A percentile compares a stretch with the other conserved stretches of the same genome.
These are phyloP conservation scores for Melieria picta DNA, from an alignment of 2,888 invertebrate genomes.

Conservation along the genomic window DNA sequence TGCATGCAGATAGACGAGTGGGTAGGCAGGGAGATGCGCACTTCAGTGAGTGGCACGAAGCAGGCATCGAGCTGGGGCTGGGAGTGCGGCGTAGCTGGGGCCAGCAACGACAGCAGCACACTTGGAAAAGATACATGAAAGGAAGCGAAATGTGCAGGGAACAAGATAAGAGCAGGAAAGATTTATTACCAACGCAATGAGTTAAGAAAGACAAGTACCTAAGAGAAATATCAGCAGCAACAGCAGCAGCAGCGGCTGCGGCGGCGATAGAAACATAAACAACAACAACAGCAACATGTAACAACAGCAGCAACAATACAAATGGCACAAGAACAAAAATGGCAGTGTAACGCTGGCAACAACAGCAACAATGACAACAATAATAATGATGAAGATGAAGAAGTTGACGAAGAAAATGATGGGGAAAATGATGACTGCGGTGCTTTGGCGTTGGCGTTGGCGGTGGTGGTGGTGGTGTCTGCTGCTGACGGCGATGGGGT, in stretches of 20 bases:
- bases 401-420: slow-evolving; percentile 59
- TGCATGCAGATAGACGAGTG: slow-evolving; percentile 11
- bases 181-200: slow-evolving; percentile 64
- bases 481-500: too few species aligned
- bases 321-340: slow-evolving; percentile 35
- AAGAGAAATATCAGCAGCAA: slow-evolving; percentile 46
- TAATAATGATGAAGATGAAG: slow-evolving; percentile 60
- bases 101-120: slow-evolving; percentile 11
- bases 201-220: slow-evolving; percentile 63
- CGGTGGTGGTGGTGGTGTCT: slow-evolving; percentile 40
- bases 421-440: slow-evolving; percentile 49
- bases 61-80: neutral
- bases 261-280: slow-evolving; percentile 43
- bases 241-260: slow-evolving; percentile 32
- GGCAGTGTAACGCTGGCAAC: neutral
- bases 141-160: slow-evolving; percentile 43
- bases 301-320: slow-evolving; percentile 27
- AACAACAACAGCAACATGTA: too few species aligned
- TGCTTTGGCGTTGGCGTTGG: slow-evolving; percentile 18
- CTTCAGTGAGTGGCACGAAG: neutral
- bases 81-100: neutral
- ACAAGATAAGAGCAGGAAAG: slow-evolving; percentile 57
- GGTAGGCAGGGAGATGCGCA: neutral
- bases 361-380: slow-evolving; percentile 39
- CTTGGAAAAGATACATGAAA: slow-evolving; percentile 31